Evolutionary conservation across 2,113 vertebrate genomes (phyloP).

Genomic region (Puffinus mauretanicus): DNA sequence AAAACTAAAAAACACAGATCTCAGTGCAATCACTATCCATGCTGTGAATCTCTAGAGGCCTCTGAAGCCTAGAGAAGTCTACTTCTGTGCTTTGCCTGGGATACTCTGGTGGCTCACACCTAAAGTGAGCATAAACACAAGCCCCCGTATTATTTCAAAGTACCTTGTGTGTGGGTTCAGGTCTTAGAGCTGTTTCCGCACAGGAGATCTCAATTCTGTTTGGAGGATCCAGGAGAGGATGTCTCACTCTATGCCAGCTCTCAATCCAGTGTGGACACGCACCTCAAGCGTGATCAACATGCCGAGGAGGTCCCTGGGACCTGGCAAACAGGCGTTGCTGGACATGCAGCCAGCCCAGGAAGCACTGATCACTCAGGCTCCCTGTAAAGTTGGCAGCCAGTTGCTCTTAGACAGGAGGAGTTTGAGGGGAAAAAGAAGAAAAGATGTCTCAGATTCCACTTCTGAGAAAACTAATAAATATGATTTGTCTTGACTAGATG

Average conservation of each 20-base stretch:
- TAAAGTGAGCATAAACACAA: neutral
- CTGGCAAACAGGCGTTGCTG: fast-evolving
- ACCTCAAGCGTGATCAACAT: fast-evolving
- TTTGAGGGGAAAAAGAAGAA: neutral
- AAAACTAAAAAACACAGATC: neutral
- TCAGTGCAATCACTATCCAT: neutral
- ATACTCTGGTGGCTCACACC: neutral
- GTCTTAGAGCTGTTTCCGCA: neutral
- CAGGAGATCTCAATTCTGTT: neutral
- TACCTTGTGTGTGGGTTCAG: too few species aligned
- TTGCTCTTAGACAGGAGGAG: neutral
- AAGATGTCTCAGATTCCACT: neutral
- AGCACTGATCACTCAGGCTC: neutral
- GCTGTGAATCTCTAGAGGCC: neutral
- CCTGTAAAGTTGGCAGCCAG: neutral
- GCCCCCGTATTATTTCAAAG: neutral
- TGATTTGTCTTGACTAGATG: neutral
- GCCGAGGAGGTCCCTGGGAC: neutral
- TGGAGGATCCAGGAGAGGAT: neutral
- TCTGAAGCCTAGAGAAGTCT: neutral
- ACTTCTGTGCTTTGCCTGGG: neutral
- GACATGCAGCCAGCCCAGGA: neutral
- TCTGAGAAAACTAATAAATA: neutral
- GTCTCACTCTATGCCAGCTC: neutral
- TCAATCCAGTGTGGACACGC: neutral